These are phyloP conservation scores for Agrotis ipsilon DNA, from an alignment of 2,888 invertebrate genomes.

Conservation along the genomic window DNA sequence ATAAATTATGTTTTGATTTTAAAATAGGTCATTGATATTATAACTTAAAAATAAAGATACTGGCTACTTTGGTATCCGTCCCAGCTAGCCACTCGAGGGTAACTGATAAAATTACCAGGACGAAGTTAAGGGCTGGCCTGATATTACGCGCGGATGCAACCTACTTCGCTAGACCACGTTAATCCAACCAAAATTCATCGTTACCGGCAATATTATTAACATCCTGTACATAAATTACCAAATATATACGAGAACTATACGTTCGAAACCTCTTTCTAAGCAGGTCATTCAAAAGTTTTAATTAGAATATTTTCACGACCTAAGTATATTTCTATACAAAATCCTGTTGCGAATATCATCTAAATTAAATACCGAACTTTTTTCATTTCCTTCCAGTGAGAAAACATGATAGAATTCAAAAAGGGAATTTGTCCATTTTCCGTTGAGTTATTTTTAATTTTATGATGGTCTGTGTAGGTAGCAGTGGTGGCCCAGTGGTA, in stretches of 20 bases:
- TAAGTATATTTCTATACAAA: conserved; percentile 42
- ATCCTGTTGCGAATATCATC: conserved; percentile 42
- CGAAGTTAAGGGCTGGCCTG: conserved; percentile 72
- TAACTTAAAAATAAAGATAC: conserved; percentile 10
- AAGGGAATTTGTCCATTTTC: conserved; percentile 42
- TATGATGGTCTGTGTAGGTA: background rate
- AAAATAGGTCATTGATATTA: background rate
- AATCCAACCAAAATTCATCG: conserved; percentile 70
- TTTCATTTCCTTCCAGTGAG: conserved; percentile 62
- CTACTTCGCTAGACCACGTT: conserved; percentile 47
- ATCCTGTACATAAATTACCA: background rate
- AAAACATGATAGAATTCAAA: conserved; percentile 48
- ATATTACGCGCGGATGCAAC: conserved; percentile 69
- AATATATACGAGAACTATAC: too few species aligned
- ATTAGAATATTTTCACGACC: conserved; percentile 50
- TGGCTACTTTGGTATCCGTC: conserved; percentile 7
- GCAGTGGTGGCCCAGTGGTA: too few species aligned
- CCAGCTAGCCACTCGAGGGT: conserved; percentile 33
- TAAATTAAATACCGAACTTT: conserved; percentile 64
- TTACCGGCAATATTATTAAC: conserved; percentile 65
- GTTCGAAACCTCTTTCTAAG: conserved; percentile 18
- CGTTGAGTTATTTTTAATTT: conserved; percentile 29
- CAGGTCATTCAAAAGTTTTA: conserved; percentile 50
- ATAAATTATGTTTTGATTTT: background rate
- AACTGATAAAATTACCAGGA: conserved; percentile 77